These are phyloP conservation scores for Zaprionus taronus DNA, from an alignment of 1,140 invertebrate genomes.

Conservation along the genomic window DNA sequence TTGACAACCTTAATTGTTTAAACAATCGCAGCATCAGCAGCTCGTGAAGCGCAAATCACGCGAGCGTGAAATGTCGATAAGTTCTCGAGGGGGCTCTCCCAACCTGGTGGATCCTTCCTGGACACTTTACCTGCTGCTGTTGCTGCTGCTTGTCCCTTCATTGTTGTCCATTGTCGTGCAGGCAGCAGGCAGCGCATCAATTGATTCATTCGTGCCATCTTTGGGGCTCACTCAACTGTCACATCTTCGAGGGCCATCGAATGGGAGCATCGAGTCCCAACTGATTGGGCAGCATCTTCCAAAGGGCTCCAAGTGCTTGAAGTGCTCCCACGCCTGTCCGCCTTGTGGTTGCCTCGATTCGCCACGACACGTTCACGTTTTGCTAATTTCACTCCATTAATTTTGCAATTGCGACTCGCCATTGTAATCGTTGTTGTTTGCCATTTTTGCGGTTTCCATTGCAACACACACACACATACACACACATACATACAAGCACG, in stretches of 20 bases:
- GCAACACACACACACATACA: not conserved
- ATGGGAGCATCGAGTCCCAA: not conserved
- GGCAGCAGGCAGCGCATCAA: not conserved
- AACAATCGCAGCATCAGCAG: conserved; percentile 39
- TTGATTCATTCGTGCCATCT: conserved; percentile 24
- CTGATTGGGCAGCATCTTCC: not conserved
- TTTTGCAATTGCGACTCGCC: conserved; percentile 46
- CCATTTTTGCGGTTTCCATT: conserved; percentile 42
- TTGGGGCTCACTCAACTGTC: conserved; percentile 12
- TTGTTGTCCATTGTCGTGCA: conserved; percentile 5
- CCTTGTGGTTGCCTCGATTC: conserved; percentile 51
- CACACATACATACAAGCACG: not conserved
- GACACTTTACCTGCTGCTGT: not conserved
- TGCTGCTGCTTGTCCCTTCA: not conserved
- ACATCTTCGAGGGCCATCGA: conserved; percentile 13
- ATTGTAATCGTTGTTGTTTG: conserved; percentile 46
- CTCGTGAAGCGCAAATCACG: conserved; percentile 38
- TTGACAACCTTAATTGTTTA: conserved; percentile 58
- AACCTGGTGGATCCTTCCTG: conserved; percentile 15
- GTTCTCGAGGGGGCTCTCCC: not conserved
- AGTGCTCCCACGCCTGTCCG: conserved; percentile 64
- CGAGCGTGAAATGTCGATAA: conserved; percentile 57
- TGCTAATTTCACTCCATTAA: conserved; percentile 63
- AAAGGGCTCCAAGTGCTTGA: not conserved
- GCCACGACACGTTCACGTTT: conserved; percentile 60